Percentiles rank a stretch among this genome's conserved stretches.
Conservation (phyloP, 2,888 invertebrate species). For the Balanococcus diminutus region DNA sequence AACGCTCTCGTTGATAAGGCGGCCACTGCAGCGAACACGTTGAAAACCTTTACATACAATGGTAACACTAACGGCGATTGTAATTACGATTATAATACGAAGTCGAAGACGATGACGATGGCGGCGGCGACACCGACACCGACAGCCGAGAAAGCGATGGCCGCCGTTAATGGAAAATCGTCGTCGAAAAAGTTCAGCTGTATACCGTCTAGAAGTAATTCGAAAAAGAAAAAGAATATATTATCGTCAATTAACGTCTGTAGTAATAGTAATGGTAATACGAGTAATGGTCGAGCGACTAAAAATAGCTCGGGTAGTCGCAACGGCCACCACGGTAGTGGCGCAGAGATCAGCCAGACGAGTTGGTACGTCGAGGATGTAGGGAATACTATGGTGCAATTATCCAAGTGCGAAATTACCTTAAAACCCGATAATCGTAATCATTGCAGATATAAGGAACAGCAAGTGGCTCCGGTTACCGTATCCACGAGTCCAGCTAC, state of each 20-base stretch:
- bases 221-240: slow-evolving; percentile 48
- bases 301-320: not conserved
- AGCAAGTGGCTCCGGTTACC: slow-evolving; percentile 1
- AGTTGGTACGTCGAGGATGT: slow-evolving; percentile 54
- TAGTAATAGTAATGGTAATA: not conserved
- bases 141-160: too few species aligned
- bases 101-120: not conserved
- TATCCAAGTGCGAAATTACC: slow-evolving; percentile 52
- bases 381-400: slow-evolving; percentile 38
- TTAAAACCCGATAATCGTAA: slow-evolving; percentile 37
- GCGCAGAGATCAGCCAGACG: slow-evolving; percentile 49
- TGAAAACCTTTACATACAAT: slow-evolving; percentile 7
- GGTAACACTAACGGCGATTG: slow-evolving; percentile 12
- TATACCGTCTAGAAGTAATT: slow-evolving; percentile 52
- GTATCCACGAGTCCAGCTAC: not conserved
- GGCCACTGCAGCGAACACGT: not conserved
- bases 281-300: not conserved
- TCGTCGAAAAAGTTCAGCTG: slow-evolving; percentile 48
- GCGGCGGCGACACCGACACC: not conserved
- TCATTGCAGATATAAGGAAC: slow-evolving; percentile 47
- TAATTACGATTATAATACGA: slow-evolving; percentile 25
- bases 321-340: not conserved
- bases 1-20: not conserved
- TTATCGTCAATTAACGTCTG: slow-evolving; percentile 31
- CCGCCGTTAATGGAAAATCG: not conserved